A percentile compares a stretch with the other conserved stretches of the same genome.
Evolutionary conservation across 2,113 vertebrate genomes (phyloP).

Genomic region (Caranx ignobilis): DNA sequence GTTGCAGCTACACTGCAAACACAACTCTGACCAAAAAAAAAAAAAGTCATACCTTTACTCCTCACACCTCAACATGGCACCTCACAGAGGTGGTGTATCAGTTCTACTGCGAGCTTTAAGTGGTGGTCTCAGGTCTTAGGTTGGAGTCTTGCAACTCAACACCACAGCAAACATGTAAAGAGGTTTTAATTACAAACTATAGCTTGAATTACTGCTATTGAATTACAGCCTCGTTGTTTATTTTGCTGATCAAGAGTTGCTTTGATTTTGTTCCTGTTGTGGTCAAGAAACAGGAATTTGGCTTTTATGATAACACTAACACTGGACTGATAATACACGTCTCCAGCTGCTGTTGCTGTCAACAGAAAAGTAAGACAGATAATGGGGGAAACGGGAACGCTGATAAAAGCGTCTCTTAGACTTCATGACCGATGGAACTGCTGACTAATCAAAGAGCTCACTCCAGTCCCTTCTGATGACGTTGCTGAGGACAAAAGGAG

Average conservation of each 20-base stretch:
- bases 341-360: conserved; percentile 28
- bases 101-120: background rate
- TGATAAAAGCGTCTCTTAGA: conserved; percentile 48
- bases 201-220: background rate
- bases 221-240: background rate
- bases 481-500: background rate
- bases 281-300: conserved; percentile 41
- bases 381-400: conserved; percentile 36
- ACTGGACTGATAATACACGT: conserved; percentile 34
- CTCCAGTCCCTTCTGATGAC: conserved; percentile 21
- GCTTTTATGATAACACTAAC: conserved; percentile 32
- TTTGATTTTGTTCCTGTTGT: conserved; percentile 42
- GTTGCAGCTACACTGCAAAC: background rate
- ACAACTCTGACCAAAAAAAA: background rate
- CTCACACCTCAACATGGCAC: background rate
- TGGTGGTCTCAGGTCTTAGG: background rate
- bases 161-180: background rate
- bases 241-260: background rate
- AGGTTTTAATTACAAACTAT: background rate
- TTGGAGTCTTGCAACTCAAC: background rate
- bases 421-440: conserved; percentile 33
- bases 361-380: conserved; percentile 29
- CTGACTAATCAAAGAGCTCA: conserved; percentile 44
- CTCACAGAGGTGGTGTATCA: background rate
- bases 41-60: background rate